Conservation (phyloP, 2,888 invertebrate species). For the Drosophila anomelani region DNA sequence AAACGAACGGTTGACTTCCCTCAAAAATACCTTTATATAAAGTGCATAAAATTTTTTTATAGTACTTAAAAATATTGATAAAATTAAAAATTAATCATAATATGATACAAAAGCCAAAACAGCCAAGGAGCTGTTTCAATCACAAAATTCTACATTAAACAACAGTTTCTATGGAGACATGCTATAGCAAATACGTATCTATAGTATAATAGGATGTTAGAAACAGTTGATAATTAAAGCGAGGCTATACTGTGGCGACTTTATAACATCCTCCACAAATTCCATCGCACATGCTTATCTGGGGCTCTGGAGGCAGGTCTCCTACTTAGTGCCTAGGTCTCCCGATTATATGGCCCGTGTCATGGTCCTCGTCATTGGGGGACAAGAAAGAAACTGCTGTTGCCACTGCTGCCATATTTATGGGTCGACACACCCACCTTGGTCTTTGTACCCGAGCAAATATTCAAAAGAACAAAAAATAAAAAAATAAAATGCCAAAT, state of each 20-base stretch:
- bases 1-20: neutral
- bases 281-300: slow-evolving; percentile 19
- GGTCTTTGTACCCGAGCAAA: slow-evolving; percentile 55
- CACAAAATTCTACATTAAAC: too few species aligned
- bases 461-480: neutral
- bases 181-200: too few species aligned
- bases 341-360: slow-evolving; percentile 20
- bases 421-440: slow-evolving; percentile 65
- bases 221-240: neutral
- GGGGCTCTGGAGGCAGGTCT: slow-evolving; percentile 23
- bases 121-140: too few species aligned
- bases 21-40: neutral
- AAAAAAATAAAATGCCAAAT: slow-evolving; percentile 16
- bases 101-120: too few species aligned
- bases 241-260: slow-evolving; percentile 2
- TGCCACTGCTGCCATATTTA: slow-evolving; percentile 21
- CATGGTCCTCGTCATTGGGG: slow-evolving; percentile 20
- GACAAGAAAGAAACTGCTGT: slow-evolving; percentile 8
- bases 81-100: too few species aligned
- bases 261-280: slow-evolving; percentile 22
- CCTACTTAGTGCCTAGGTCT: neutral
- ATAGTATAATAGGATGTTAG: too few species aligned
- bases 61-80: too few species aligned
- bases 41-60: neutral
- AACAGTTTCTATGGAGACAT: too few species aligned